Base-by-base conservation (phyloP, 1,140 invertebrate genomes). In the Meloidogyne hapla region DNA sequence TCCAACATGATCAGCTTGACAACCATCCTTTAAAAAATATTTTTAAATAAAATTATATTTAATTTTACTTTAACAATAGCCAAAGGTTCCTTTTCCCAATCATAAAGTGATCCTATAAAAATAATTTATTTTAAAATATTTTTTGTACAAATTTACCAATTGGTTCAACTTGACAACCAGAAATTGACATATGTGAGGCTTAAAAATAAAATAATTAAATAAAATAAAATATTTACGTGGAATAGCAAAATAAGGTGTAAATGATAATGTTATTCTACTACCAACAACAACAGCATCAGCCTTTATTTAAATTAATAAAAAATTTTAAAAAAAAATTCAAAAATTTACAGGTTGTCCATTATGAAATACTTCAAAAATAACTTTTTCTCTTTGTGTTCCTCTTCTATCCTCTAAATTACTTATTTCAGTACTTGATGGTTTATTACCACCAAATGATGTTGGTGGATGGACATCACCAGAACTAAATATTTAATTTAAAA, bases 71-170 rank as follows among this genome's bases (percentile, higher is more conserved):
- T 81, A 21, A 85, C 77, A 56, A 85, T 87, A 21, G 78, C 76
- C n/a, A 86, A 69, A 33, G 85, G 85, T 67, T 86, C 85, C 56
- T 85, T 85, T 71, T 86, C 85, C 86, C 85, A 86, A 61, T 87
- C 85, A 67, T 87, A 84, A 40, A 81, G 68, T 4, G 80, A 78
- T 28, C 81, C 80, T 38, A 4, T 38, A 38, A 38, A 38, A n/a
- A n/a, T n/a, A n/a, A n/a, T n/a, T n/a, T n/a, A n/a, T n/a, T n/a
- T n/a, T n/a, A n/a, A n/a, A n/a, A n/a, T n/a, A n/a, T n/a, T n/a
- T n/a, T n/a, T n/a, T n/a, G n/a, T n/a, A n/a, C n/a, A 38, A 38
- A 38, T 38, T 38, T 38, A 69, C 80, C 83, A 65, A 86, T 83
- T 18, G 85, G 86, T 56, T 86, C 85, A 21, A 87, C 86, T 79